Evolutionary conservation across 2,888 invertebrate genomes (phyloP), one percentile per base, ranked within the genome.

Genomic region (Netelia inedita): DNA sequence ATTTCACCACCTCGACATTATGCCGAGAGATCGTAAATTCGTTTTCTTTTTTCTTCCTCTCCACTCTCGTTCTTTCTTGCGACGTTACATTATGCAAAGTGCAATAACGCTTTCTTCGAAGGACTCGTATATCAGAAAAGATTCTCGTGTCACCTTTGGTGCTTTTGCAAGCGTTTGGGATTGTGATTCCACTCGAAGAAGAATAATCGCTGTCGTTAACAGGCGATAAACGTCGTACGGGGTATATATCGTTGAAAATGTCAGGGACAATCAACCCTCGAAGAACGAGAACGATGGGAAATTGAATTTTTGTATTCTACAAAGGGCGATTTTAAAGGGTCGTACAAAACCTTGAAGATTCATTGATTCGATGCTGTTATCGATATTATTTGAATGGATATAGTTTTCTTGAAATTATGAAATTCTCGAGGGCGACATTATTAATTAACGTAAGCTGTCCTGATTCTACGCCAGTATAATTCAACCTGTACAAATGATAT

Each of bases 1-100:
- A 68, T 76, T 79, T 66, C 71, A 81, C 76, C 55, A 35, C 74
- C 79, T 72, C 66, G 79, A 79, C 85, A 79, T 82, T 82, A 85
- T 82, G 65, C 71, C 19, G 53, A 81, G 78, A 78, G 81, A 69
- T 82, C 81, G 72, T 82, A 85, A 82, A 79, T 79, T 85, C 53
- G 11, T 68, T 53, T 23, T 5, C 50, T 43, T 69, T 19, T 74
- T 46, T 50, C 61, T 6, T 41, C 35, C 6, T 35, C 35, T 35
- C 35, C 6, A 14, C 21, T 66, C 50, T 41, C 23, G n/a, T 35
- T 50, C n/a, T 16, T 14, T 46, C 46, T 50, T 74, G 75, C 16
- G 43, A 79, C 79, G 66, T 82, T 61, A 71, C 79, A 82, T 85
- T 85, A 79, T 82, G 82, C 82, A 72, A 79, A 85, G 85, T 85